These are phyloP conservation scores for Semotilus atromaculatus DNA, from an alignment of 2,797 vertebrate species.

Conservation along the genomic window DNA sequence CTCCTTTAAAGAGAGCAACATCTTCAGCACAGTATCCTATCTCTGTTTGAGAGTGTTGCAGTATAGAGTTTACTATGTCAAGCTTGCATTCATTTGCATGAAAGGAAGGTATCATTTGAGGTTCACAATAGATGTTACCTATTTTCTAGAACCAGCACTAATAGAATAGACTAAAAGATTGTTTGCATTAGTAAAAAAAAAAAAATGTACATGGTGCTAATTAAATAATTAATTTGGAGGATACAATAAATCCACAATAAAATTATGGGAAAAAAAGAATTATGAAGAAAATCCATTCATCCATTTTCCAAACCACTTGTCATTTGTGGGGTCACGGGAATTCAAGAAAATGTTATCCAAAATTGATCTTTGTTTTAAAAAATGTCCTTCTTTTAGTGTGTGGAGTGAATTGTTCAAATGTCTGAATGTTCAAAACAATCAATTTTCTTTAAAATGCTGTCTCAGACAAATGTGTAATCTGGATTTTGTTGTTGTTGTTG, in stretches of 20 bases:
- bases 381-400: background rate
- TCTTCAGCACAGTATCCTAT: background rate
- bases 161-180: background rate
- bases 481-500: background rate
- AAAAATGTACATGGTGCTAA: background rate
- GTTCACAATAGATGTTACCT: background rate
- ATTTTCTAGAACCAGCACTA: background rate
- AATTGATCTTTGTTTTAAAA: background rate
- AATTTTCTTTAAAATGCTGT: background rate
- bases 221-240: background rate
- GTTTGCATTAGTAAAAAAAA: background rate
- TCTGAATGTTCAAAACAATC: background rate
- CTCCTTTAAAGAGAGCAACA: constrained; percentile 9
- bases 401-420: background rate
- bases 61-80: background rate
- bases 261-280: constrained; percentile 16
- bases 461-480: background rate
- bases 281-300: background rate
- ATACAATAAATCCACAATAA: background rate
- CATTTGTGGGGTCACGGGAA: background rate
- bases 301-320: background rate
- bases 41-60: background rate
- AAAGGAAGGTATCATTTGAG: background rate
- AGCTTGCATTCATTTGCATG: background rate
- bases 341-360: background rate